phyloP scores from a whole-genome alignment of 2,797 vertebrate species.

The Pipistrellus pygmaeus region DNA sequence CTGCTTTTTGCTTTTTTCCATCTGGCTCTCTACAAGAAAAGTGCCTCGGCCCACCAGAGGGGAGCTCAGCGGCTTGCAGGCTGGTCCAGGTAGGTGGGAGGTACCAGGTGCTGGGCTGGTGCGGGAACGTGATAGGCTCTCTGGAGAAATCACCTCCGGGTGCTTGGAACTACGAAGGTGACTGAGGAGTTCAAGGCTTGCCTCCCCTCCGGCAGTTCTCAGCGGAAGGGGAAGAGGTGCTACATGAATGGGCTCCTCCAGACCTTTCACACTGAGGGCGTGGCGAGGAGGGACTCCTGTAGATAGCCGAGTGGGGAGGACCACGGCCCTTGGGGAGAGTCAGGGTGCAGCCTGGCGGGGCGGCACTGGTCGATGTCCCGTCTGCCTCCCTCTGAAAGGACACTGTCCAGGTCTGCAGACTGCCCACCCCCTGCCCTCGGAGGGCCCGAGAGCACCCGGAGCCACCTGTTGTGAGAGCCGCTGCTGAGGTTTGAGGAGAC shows the following conservation, averaged over 20 bases:
- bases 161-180: neutral
- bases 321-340: too few relatives aligned
- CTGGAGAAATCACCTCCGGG: neutral
- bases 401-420: neutral
- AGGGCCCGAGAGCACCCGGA: neutral
- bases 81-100: fast-evolving
- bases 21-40: neutral
- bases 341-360: fast-evolving
- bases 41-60: neutral
- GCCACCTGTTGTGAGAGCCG: neutral
- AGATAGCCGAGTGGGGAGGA: neutral
- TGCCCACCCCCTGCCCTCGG: fast-evolving
- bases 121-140: neutral
- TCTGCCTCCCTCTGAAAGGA: neutral
- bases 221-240: too few relatives aligned
- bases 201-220: neutral
- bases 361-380: too few relatives aligned
- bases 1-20: neutral
- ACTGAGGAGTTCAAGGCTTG: neutral
- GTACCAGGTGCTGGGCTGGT: fast-evolving
- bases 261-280: neutral
- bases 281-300: neutral
- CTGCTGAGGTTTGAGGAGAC: neutral
- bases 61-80: fast-evolving
- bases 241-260: neutral